Base-by-base conservation (phyloP, 2,888 invertebrate genomes). In the Odontothrips loti region DNA sequence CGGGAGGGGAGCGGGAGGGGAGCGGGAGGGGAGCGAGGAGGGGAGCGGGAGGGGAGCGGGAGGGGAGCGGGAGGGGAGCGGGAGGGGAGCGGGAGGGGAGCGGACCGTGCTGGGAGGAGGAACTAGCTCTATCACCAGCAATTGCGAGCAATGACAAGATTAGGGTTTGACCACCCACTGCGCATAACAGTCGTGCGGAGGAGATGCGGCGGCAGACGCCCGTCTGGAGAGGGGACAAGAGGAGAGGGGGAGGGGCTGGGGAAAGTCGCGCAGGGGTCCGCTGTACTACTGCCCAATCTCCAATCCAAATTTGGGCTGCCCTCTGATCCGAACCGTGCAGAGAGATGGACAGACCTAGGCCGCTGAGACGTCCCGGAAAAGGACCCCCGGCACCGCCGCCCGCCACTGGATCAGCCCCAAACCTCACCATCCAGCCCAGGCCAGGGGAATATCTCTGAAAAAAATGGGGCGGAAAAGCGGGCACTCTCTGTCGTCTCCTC, bases 161-260 rank as follows among this genome's bases (percentile, higher is more conserved):
- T 75, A 75, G 68, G 68, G 68, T 75, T 75, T 75, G 68, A 75
- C 68, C 68, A 75, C 68, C 68, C 68, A 75, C 68, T 75, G 68
- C 23, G 68, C 68, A 75, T 75, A 75, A 75, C 68, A 75, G 68
- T 75, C 68, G 68, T 27, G 68, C 58, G 6, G 58, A 58, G 58
- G 58, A 20, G 27, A 75, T 12, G 68, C 23, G 51, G 68, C 68
- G 68, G 63, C 20, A 23, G 23, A n/a, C 34, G 51, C 51, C 15
- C 6, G 68, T 23, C 23, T 23, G 68, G 23, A 11, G 68, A 23
- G 68, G 23, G 23, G 10, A 23, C 1, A 27, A 10, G 27, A 9
- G 12, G 68, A 68, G 68, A 23, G 27, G 9, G 68, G 27, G 17
- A 58, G 17, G 58, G 17, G 58, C 6, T 8, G 15, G 58, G 58